These are phyloP conservation scores for Aporophyla lueneburgensis DNA, from an alignment of 2,888 invertebrate species.

Conservation along the genomic window DNA sequence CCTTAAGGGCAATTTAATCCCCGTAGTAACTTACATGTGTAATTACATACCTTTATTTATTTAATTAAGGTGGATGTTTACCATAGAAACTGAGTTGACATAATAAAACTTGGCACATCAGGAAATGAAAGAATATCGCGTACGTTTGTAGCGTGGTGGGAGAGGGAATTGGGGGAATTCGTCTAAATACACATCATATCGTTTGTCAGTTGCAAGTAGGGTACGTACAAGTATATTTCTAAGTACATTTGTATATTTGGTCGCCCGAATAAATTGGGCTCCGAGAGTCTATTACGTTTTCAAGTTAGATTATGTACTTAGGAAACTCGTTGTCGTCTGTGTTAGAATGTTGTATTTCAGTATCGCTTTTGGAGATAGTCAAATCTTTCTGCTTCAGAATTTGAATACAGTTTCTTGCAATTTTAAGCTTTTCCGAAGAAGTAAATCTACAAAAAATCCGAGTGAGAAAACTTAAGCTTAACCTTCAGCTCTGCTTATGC, in stretches of 20 bases:
- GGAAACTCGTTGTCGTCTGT: neutral
- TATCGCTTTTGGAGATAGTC: neutral
- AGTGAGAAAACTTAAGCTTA: no score
- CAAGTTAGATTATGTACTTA: conserved; percentile 25
- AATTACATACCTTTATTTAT: conserved; percentile 30
- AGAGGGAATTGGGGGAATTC: neutral
- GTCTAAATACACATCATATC: conserved; percentile 19
- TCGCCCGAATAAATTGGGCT: conserved; percentile 6
- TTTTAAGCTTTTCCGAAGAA: no score
- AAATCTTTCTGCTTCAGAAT: neutral
- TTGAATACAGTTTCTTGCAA: neutral
- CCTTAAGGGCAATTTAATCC: conserved; percentile 19
- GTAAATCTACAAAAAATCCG: neutral
- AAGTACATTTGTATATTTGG: conserved; percentile 11
- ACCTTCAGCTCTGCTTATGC: neutral
- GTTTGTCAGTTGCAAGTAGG: conserved; percentile 29
- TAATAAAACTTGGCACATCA: neutral
- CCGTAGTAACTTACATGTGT: conserved; percentile 29
- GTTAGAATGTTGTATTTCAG: neutral
- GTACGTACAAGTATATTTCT: neutral
- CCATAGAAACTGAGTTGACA: neutral
- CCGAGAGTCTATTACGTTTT: conserved; percentile 19
- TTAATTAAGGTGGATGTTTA: neutral
- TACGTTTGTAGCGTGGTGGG: neutral
- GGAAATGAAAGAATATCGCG: conserved; percentile 8